phyloP scores from a whole-genome alignment of 2,888 invertebrate species.

The Dyspetes luteomarginatus region DNA sequence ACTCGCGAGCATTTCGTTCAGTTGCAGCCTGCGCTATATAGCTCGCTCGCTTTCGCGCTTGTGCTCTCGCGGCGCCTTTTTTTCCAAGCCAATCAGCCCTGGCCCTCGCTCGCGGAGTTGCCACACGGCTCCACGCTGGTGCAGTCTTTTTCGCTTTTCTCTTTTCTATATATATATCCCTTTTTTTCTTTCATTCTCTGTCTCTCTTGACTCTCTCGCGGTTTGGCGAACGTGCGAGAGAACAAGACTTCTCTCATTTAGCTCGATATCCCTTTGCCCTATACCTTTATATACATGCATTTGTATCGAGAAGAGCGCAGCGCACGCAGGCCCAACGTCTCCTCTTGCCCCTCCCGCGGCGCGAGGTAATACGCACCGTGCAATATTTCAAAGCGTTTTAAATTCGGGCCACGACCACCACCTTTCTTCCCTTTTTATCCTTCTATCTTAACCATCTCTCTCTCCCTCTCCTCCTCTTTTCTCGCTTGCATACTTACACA shows the following conservation, averaged over 20 bases:
- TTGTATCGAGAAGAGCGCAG: slow-evolving; percentile 40
- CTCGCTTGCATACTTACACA: slow-evolving; percentile 46
- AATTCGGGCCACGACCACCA: slow-evolving; percentile 70
- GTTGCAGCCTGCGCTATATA: slow-evolving; percentile 60
- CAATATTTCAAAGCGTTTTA: slow-evolving; percentile 78
- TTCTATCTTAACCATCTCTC: slow-evolving; percentile 12
- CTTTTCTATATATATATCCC: slow-evolving; percentile 61
- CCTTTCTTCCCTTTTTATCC: not conserved
- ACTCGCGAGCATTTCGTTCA: slow-evolving; percentile 61
- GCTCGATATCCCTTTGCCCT: slow-evolving; percentile 39
- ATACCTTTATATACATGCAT: not conserved
- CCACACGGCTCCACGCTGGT: slow-evolving; percentile 13
- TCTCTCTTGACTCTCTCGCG: slow-evolving; percentile 66
- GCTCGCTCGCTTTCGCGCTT: slow-evolving; percentile 43
- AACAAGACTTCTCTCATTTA: slow-evolving; percentile 49
- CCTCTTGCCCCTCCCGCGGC: slow-evolving; percentile 71
- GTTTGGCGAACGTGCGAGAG: slow-evolving; percentile 55
- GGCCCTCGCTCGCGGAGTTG: slow-evolving; percentile 59
- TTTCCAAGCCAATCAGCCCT: slow-evolving; percentile 80
- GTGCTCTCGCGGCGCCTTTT: slow-evolving; percentile 68
- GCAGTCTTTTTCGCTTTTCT: slow-evolving; percentile 64
- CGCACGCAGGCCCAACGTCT: slow-evolving; percentile 35
- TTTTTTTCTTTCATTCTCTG: slow-evolving; percentile 29
- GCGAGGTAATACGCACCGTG: slow-evolving; percentile 74
- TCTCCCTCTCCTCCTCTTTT: slow-evolving; percentile 60